Base-by-base conservation (phyloP, 1,140 invertebrate genomes). In the Drosophila tropicalis region DNA sequence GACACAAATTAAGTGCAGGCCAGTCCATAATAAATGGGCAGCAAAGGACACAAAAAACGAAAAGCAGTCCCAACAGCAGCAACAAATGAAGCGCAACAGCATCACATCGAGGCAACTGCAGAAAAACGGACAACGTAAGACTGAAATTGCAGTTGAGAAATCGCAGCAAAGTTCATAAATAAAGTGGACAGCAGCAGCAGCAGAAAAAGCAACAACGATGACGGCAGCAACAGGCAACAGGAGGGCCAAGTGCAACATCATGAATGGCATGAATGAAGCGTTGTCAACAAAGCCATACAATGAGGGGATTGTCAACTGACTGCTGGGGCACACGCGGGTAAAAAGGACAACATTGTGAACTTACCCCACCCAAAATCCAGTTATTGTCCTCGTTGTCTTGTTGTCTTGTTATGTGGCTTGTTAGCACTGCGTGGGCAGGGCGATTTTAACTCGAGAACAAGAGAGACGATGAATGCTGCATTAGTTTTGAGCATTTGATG, bases 71-170 rank as follows among this genome's bases (percentile, higher is more conserved):
- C 51, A 55, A 19, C 4, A 9, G 44, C 7, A 9, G 6, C 44
- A 17, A 44, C 70, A 79, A 85, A 86, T 86, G 67, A 86, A 86
- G 78, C 80, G 76, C 29, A 69, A 51, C 55, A 67, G 58, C 36
- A 41, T 15, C 22, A 51, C 51, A 36, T 36, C 34, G 9, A 12
- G 34, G 34, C 34, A 36, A 36, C 29, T 29, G 29, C 29, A 25
- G 13, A 39, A 4, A 51, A 41, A 58, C 22, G 41, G 15, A 29
- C 40, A 64, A 72, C 44, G 44, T 51, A 19, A 51, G 44, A 67
- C 73, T 89, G 76, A 70, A 89, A 84, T 84, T 87, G 84, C 84
- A 87, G 84, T 75, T 84, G 73, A 87, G 67, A 80, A 87, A 87
- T 89, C 84, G 80, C 63, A 70, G 79, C 44, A 73, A 67, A 86